Evolutionary conservation across 2,888 invertebrate genomes (phyloP).

Genomic region (Metalampra italica): DNA sequence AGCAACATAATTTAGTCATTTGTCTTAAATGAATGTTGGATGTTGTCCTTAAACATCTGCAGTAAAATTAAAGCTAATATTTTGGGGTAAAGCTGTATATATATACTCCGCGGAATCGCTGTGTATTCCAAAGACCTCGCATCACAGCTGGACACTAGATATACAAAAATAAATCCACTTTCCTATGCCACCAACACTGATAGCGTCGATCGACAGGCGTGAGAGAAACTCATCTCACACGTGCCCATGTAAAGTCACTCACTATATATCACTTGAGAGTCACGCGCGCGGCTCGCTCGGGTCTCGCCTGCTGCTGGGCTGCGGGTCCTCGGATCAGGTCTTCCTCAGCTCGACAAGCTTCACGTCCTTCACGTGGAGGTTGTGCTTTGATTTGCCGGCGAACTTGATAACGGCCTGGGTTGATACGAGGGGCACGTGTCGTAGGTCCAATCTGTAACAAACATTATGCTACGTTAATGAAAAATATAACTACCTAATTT

Average conservation of each 20-base stretch:
- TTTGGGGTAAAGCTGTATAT: too few species aligned
- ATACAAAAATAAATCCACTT: conserved; percentile 11
- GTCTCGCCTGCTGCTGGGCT: conserved; percentile 1
- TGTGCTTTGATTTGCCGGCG: conserved; percentile 88
- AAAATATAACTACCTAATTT: too few species aligned
- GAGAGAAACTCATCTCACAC: not conserved
- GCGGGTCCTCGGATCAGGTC: conserved; percentile 54
- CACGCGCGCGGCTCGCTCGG: conserved; percentile 11
- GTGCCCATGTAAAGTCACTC: not conserved
- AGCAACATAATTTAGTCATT: not conserved
- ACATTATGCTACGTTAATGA: too few species aligned
- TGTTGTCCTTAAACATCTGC: too few species aligned
- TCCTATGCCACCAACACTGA: conserved; percentile 29
- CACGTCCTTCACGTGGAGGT: conserved; percentile 88
- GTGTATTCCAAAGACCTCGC: too few species aligned
- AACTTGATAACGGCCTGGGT: conserved; percentile 91
- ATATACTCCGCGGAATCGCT: too few species aligned
- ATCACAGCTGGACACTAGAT: conserved; percentile 1
- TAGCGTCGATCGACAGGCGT: not conserved
- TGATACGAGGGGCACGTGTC: conserved; percentile 88
- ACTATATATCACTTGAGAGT: conserved; percentile 4
- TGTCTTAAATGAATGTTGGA: not conserved
- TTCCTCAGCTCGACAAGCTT: conserved; percentile 84
- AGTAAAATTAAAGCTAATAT: too few species aligned
- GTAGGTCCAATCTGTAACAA: conserved; percentile 81